Evolutionary conservation across 2,888 invertebrate species (phyloP), one percentile per base, ranked within the genome.

Genomic region (Tenthredo amoena): DNA sequence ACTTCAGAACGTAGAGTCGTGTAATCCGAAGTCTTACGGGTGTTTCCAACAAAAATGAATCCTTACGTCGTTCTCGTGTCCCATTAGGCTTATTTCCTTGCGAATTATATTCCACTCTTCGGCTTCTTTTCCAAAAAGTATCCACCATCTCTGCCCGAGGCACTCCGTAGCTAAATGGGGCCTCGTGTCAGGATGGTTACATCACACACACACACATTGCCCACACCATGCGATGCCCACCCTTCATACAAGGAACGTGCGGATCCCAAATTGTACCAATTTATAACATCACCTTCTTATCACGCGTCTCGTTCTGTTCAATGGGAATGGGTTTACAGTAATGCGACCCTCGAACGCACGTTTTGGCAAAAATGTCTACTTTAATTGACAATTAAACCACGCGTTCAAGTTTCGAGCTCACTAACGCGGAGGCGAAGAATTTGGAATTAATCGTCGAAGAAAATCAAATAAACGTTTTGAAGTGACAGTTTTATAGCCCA

Each of bases 211-310:
- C 26, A 83, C 68, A 34, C 50, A 74, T 65, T 50, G 55, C 68
- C 31, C 12, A n/a, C 81, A 37, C 81, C 62, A 43, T 71, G 15
- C 71, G 81, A 68, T 50, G 55, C 71, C 37, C 68, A 71, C 87
- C 89, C 87, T 88, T 87, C 87, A 87, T 88, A 87, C 84, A 84
- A 87, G 84, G 86, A 89, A 88, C 91, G 91, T 91, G 91, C 88
- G 89, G 85, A 84, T 88, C 72, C 87, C 89, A 91, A 91, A 91
- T 91, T 91, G 90, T 91, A 88, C 91, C 90, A 91, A 91, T 91
- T 91, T 91, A 86, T 77, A 82, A 83, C 83, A 37, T 68, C 68
- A 34, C 68, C 47, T 31, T 68, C 83, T 83, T 68, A 68, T 83
- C 83, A 43, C 68, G 68, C 47, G 40, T 65, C 50, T 68, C 31